Conservation (phyloP, 2,797 vertebrate genomes). For the Austrolebias charrua region DNA sequence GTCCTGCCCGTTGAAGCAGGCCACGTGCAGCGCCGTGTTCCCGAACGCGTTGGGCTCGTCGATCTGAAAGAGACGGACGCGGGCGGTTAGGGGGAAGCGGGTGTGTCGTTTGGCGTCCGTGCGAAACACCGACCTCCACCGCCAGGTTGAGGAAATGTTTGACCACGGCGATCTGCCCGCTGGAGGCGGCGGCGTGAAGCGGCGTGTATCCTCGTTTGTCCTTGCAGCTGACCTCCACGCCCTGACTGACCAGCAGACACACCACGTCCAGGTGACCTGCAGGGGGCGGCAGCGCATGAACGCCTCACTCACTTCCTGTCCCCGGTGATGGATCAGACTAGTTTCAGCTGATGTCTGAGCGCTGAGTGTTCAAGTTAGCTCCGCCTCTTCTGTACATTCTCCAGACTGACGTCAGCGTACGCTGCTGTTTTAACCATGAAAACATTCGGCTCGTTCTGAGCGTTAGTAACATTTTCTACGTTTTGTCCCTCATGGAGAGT, state of each 20-base stretch:
- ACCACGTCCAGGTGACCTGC: slow-evolving; percentile 94
- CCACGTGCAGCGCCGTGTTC: slow-evolving; percentile 94
- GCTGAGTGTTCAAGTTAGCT: too few species aligned
- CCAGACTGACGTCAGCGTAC: too few species aligned
- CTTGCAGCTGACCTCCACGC: slow-evolving; percentile 93
- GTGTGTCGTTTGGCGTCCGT: background rate
- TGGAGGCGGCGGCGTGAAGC: slow-evolving; percentile 92
- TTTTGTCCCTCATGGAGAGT: too few species aligned
- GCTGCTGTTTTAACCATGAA: too few species aligned
- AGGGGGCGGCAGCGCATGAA: slow-evolving; percentile 18
- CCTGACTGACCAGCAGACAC: slow-evolving; percentile 90
- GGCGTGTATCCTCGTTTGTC: slow-evolving; percentile 98
- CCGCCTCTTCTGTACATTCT: too few species aligned
- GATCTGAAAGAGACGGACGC: slow-evolving; percentile 75
- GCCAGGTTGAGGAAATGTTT: slow-evolving; percentile 94
- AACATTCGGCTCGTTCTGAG: too few species aligned
- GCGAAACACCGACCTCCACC: slow-evolving; percentile 81
- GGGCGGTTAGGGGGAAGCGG: background rate
- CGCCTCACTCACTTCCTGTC: too few species aligned
- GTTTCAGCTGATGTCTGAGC: too few species aligned
- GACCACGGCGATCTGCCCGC: slow-evolving; percentile 90
- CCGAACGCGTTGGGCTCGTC: slow-evolving; percentile 95
- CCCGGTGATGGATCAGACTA: too few species aligned
- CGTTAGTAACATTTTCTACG: too few species aligned
- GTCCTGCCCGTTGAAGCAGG: slow-evolving; percentile 96